Evolutionary conservation across 2,797 vertebrate genomes (phyloP), one percentile per base, ranked within the genome.

Genomic region (Sebastes hopkinsi): DNA sequence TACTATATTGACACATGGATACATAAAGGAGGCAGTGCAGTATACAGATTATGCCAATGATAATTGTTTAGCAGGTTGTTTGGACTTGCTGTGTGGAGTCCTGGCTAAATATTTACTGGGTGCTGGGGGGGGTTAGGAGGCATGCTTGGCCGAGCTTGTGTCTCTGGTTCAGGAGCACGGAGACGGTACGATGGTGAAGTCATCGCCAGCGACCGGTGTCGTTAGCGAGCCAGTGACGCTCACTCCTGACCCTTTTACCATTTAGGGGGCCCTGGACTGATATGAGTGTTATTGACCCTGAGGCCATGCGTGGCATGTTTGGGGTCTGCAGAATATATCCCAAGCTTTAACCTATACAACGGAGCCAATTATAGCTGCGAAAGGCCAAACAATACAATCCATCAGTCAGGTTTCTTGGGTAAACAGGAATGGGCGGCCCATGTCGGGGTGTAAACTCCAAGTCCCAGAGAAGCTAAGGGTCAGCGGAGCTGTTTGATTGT

Each of bases 321-420:
- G 89, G 95, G 94, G 93, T 94, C 95, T 96, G 96, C 93, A 89
- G 94, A 95, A 95, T 94, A 96, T 96, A 96, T 96, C 92, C 93
- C 90, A 88, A 88, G 93, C 90, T 88, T 94, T 95, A 95, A 96
- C 94, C 94, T 96, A 96, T 95, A 96, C 95, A 96, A 95, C 87
- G 23, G 72, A 92, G 88, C 93, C 94, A 95, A 95, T 96, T 96
- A 95, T 93, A 94, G 93, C 91, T 80, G 89, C 66, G 68, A 92
- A 95, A 96, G 95, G 94, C 95, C 95, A 96, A 96, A 96, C 95
- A 95, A 95, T 95, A 90, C 93, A 87, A 96, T 96, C 94, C 94
- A 96, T 96, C 95, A 95, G 93, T 94, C 93, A 93, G 88, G 84
- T 90, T 90, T 82, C 85, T 92, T 69, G 89, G 91, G 92, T 96